Base-by-base conservation (phyloP, 92 coral and sea anemone species). In the Palythoa caribaeorum region DNA sequence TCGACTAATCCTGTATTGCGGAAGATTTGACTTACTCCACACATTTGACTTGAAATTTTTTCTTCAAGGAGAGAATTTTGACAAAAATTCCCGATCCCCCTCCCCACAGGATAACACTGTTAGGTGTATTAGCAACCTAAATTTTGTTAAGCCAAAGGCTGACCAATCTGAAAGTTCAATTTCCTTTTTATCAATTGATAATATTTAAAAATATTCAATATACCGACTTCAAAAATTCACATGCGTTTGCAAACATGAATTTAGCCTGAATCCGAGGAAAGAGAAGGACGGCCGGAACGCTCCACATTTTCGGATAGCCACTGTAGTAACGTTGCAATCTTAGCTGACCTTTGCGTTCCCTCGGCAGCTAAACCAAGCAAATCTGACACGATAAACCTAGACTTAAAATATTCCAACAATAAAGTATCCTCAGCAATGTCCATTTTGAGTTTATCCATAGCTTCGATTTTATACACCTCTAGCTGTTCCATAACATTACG, bases 291-390 rank as follows among this genome's bases (percentile, higher is more conserved):
- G 38, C 68, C 90, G 2, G 78, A 88, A 38, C 71, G 91, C 79
- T 97, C 99, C 10, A 95, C 96, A 71, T 96, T 93, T 88, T 97
- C 98, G 15, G 99, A 95, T 89, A 97, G 89, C 94, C 98, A 92
- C 12, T 87, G 93, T 14, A 97, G 86, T 77, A 97, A 83, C 4
- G 96, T 94, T 63, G 79, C 85, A 73, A 97, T 84, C 69, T 97
- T 97, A 40, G 88, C 93, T 13, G 92, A 75, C 66, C 87, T 89
- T 60, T 93, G 86, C 17, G 74, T 19, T 39, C 94, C 93, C 55
- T 93, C 93, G 44, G 96, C 84, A 8, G 90, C 94, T 48, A 97
- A 92, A 19, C 98, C 99, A 17, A 97, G 88, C 76, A 90, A 90
- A 57, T 88, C 85, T 1, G 96, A 91, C 2, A 95, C 92, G n/a